phyloP scores from a whole-genome alignment of 2,888 invertebrate species.

The Nyleta sp. region DNA sequence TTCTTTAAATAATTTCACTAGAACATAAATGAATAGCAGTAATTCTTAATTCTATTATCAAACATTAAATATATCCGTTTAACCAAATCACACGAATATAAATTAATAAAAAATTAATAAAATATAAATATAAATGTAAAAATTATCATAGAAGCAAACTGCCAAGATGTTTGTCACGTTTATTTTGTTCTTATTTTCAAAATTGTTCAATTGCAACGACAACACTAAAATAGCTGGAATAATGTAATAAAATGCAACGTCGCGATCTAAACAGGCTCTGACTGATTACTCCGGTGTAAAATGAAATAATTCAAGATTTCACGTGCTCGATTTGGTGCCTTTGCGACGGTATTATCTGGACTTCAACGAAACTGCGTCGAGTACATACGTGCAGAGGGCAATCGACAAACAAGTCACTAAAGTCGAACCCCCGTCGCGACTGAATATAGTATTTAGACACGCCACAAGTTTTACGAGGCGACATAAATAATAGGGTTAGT shows the following conservation, averaged over 20 bases:
- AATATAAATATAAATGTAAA: too few relatives aligned
- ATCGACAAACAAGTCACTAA: slow-evolving; percentile 63
- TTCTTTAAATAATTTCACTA: too few relatives aligned
- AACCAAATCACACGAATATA: too few relatives aligned
- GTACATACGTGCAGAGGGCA: slow-evolving; percentile 51
- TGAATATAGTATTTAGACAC: slow-evolving; percentile 77
- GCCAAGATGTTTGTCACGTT: too few relatives aligned
- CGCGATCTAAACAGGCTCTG: slow-evolving; percentile 39
- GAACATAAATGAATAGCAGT: too few relatives aligned
- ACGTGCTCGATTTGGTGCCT: slow-evolving; percentile 53
- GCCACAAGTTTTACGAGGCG: slow-evolving; percentile 81
- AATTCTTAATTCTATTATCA: too few relatives aligned
- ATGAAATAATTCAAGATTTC: slow-evolving; percentile 57
- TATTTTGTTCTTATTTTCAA: too few relatives aligned
- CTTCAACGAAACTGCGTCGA: slow-evolving; percentile 23
- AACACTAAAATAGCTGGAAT: slow-evolving; percentile 14
- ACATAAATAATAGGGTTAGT: slow-evolving; percentile 80
- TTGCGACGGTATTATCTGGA: slow-evolving; percentile 57
- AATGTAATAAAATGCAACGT: slow-evolving; percentile 8
- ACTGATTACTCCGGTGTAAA: slow-evolving; percentile 49
- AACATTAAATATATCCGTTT: too few relatives aligned
- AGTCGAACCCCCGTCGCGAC: slow-evolving; percentile 50
- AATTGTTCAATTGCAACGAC: too few relatives aligned
- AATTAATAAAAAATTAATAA: too few relatives aligned
- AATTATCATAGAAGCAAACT: too few relatives aligned